Evolutionary conservation across 2,888 invertebrate species (phyloP).

Genomic region (Elaeidobius kamerunicus): DNA sequence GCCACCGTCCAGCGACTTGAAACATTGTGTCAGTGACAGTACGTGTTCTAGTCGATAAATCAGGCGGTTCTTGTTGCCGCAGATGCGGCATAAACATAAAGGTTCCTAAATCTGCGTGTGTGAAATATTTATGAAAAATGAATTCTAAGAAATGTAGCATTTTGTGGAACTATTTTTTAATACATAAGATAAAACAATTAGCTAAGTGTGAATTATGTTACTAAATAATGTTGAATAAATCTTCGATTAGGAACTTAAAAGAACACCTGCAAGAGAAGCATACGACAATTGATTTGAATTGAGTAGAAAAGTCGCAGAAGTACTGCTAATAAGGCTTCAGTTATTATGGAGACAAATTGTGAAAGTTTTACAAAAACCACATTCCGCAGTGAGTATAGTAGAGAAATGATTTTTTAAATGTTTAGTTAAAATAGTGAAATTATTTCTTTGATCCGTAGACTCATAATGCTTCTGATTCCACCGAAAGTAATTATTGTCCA

Average conservation of each 20-base stretch:
- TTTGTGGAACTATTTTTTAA: no score
- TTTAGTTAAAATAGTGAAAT: no score
- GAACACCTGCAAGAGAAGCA: constrained; percentile 16
- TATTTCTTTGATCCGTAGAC: neutral
- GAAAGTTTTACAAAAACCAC: neutral
- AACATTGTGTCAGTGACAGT: no score
- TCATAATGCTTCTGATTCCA: neutral
- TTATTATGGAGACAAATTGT: no score
- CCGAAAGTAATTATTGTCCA: neutral
- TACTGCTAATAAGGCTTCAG: neutral
- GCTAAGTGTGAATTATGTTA: constrained; percentile 1
- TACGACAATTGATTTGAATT: constrained; percentile 5
- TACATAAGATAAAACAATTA: neutral
- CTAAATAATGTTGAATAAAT: constrained; percentile 10
- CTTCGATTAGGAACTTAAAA: constrained; percentile 13
- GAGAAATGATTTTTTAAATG: neutral
- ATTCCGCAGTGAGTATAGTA: constrained; percentile 3
- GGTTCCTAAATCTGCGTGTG: no score
- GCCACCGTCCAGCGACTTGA: no score
- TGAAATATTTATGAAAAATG: no score
- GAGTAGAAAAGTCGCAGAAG: neutral
- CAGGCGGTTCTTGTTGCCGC: no score
- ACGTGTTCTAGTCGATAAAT: no score
- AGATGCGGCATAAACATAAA: no score
- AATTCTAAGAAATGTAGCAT: no score